phyloP scores from a whole-genome alignment of 2,113 vertebrate species.

The Oncorhynchus mykiss region DNA sequence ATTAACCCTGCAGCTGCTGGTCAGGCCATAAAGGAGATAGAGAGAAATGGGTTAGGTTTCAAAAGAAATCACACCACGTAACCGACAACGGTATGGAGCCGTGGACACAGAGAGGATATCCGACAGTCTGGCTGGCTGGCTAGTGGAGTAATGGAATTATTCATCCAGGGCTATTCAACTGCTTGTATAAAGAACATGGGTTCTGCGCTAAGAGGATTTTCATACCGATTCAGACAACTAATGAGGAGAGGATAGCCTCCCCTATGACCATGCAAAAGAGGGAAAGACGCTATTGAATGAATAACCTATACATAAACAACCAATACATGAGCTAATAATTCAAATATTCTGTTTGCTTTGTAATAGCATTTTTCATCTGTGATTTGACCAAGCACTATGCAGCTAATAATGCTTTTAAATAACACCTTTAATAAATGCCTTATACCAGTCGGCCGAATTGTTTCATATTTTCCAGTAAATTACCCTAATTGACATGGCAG shows the following conservation, averaged over 20 bases:
- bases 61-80: constrained; percentile 43
- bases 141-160: constrained; percentile 47
- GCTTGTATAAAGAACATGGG: constrained; percentile 49
- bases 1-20: constrained; percentile 77
- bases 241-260: constrained; percentile 44
- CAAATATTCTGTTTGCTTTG: background rate
- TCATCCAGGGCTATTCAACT: constrained; percentile 37
- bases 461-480: constrained; percentile 9
- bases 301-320: background rate
- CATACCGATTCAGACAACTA: constrained; percentile 45
- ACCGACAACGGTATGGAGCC: constrained; percentile 60
- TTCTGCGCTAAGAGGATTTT: constrained; percentile 70
- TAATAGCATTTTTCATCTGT: background rate
- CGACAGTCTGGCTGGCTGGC: constrained; percentile 30
- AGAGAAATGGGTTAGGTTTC: constrained; percentile 56
- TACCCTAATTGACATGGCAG: constrained; percentile 51
- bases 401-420: background rate
- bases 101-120: constrained; percentile 61
- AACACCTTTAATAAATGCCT: background rate
- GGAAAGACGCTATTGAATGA: background rate
- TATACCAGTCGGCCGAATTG: background rate
- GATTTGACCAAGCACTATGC: background rate
- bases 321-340: background rate
- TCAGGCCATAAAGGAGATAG: constrained; percentile 44
- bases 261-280: constrained; percentile 4